Conservation (phyloP, 2,888 invertebrate genomes). For the Andricus quercusramuli region DNA sequence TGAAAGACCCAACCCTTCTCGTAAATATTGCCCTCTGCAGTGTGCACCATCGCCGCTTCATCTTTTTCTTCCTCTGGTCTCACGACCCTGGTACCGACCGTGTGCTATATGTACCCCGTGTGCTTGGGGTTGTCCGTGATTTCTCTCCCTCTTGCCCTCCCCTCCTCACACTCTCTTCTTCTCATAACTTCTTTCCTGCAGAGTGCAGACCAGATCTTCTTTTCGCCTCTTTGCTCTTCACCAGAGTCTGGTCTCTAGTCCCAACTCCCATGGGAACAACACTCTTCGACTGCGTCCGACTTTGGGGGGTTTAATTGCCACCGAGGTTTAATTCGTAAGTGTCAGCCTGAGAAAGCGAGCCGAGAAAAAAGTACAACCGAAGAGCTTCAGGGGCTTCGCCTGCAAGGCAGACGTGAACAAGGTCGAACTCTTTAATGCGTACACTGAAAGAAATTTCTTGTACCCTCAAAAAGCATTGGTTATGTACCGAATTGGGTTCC, state of each 20-base stretch:
- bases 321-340: slow-evolving; percentile 74
- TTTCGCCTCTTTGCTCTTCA: slow-evolving; percentile 23
- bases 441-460: neutral
- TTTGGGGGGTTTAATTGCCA: slow-evolving; percentile 73
- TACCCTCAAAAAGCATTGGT: too few species aligned
- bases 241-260: slow-evolving; percentile 34
- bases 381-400: neutral
- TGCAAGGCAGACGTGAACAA: neutral
- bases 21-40: slow-evolving; percentile 72
- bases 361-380: slow-evolving; percentile 15
- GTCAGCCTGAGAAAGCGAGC: slow-evolving; percentile 68
- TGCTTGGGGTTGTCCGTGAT: slow-evolving; percentile 36
- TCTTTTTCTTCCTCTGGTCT: slow-evolving; percentile 47
- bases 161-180: neutral
- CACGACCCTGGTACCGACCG: slow-evolving; percentile 22
- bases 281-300: slow-evolving; percentile 3
- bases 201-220: slow-evolving; percentile 6
- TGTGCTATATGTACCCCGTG: slow-evolving; percentile 39
- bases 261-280: slow-evolving; percentile 34
- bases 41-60: slow-evolving; percentile 59
- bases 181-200: slow-evolving; percentile 35
- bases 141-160: slow-evolving; percentile 21
- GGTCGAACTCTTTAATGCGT: neutral
- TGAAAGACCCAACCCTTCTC: slow-evolving; percentile 73
- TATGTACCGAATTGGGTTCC: too few species aligned